Base-by-base conservation (phyloP, 2,113 vertebrate species). In the Pleuronectes platessa region DNA sequence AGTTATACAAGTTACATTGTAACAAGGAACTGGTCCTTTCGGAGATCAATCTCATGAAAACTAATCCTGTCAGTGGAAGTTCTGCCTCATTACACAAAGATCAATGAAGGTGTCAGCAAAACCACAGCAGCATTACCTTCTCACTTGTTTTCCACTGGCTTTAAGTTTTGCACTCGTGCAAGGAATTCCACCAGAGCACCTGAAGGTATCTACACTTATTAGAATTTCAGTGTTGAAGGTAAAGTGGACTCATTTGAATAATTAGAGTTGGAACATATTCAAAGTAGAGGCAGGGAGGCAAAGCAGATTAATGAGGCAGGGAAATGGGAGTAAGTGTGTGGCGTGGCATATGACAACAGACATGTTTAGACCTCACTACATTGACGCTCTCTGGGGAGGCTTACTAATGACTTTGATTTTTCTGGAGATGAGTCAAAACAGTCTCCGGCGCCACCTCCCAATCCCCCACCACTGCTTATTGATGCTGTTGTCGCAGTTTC, bases 261-360 rank as follows among this genome's bases (percentile, higher is more conserved):
- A 90, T 89, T 83, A 87, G 68, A 59, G 58, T 72, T 55, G 78
- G 45, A 82, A 64, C 73, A 63, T 84, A 80, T 82, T 79, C 78
- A 73, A 60, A 82, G 76, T 74, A 60, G 64, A 76, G 60, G 69
- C 67, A 66, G 71, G 61, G 66, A 71, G 68, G 68, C 77, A 72
- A 78, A 74, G 79, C 68, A n/a, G 61, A 56, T 88, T 82, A 89
- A 89, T 88, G 87, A 90, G 80, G 71, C 85, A 47, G 77, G 81
- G 76, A 83, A 78, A 86, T 60, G 56, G 70, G 82, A 84, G 74
- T 68, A 69, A 72, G 78, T 66, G 75, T 84, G 59, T 40, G 66
- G 66, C 37, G 40, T 53, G 2, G 81, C 81, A 71, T 74, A 45
- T 79, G 89, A 86, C 84, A 85, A 74, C 84, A 74, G 77, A 64